A percentile compares a stretch with the other conserved stretches of the same genome.
These are phyloP conservation scores for Chaetodon trifascialis DNA, from an alignment of 2,113 vertebrate species.

Conservation along the genomic window DNA sequence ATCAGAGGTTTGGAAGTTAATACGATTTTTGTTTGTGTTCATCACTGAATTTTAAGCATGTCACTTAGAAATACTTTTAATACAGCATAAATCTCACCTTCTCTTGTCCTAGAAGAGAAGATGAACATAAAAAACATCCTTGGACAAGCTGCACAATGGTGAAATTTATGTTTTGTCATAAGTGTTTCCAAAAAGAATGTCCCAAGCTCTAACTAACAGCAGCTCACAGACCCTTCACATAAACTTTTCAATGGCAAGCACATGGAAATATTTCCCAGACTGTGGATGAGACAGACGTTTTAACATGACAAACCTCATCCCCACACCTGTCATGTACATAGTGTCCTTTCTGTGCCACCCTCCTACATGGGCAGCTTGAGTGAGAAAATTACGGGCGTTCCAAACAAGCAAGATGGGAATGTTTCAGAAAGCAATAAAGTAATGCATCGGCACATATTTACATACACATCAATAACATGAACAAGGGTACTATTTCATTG, in stretches of 20 bases:
- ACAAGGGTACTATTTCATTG: constrained; percentile 1
- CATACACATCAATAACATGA: constrained; percentile 31
- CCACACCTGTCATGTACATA: neutral
- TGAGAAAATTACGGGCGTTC: neutral
- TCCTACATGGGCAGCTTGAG: neutral
- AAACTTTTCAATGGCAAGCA: neutral
- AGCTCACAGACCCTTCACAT: neutral
- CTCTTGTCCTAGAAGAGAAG: neutral
- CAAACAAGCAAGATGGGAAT: constrained; percentile 65
- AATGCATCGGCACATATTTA: constrained; percentile 62
- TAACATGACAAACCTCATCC: constrained; percentile 36
- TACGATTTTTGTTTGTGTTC: neutral
- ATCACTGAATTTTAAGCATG: neutral
- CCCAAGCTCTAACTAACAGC: neutral
- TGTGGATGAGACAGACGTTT: neutral
- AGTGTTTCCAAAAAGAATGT: neutral
- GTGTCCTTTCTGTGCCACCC: constrained; percentile 1
- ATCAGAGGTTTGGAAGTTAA: neutral
- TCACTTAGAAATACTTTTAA: neutral
- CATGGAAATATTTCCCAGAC: neutral
- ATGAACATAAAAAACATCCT: neutral
- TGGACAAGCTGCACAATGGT: neutral
- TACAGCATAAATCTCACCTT: neutral
- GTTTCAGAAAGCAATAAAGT: constrained; percentile 48
- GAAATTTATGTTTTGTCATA: neutral